A percentile compares a stretch with the other conserved stretches of the same genome.
Evolutionary conservation across 2,888 invertebrate genomes (phyloP).

Genomic region (Drosophila helvetica): DNA sequence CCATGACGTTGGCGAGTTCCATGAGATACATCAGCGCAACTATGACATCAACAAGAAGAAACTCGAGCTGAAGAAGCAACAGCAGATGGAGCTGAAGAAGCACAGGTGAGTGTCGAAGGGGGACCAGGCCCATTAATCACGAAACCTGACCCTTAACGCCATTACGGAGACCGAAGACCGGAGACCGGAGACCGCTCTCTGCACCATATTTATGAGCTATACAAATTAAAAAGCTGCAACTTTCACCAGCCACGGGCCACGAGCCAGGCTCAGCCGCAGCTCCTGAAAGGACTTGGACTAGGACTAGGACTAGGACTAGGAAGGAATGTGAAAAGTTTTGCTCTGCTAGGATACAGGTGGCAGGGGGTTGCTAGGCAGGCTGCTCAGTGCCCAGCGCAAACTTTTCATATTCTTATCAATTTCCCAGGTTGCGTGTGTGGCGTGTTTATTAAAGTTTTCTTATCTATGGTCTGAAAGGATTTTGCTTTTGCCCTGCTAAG

Average conservation of each 20-base stretch:
- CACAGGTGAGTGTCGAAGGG: slow-evolving; percentile 80
- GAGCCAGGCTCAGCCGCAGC: slow-evolving; percentile 30
- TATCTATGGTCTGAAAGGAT: slow-evolving; percentile 76
- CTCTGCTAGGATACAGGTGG: not conserved
- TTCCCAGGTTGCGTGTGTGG: slow-evolving; percentile 76
- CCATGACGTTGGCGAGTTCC: slow-evolving; percentile 81
- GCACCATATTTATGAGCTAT: slow-evolving; percentile 66
- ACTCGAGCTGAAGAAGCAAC: slow-evolving; percentile 75
- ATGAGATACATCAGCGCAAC: slow-evolving; percentile 82
- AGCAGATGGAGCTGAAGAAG: slow-evolving; percentile 79
- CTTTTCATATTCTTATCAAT: slow-evolving; percentile 77
- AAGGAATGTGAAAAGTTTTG: slow-evolving; percentile 46
- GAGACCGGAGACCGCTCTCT: slow-evolving; percentile 14
- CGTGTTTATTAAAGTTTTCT: slow-evolving; percentile 78
- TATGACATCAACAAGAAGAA: slow-evolving; percentile 84
- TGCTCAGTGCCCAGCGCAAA: slow-evolving; percentile 57
- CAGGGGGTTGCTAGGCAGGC: not conserved
- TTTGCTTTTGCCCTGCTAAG: slow-evolving; percentile 45
- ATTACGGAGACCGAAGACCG: slow-evolving; percentile 22
- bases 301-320: not conserved
- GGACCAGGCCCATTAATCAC: slow-evolving; percentile 52
- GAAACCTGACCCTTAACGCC: slow-evolving; percentile 7
- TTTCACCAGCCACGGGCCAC: slow-evolving; percentile 34
- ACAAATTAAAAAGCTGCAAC: slow-evolving; percentile 69
- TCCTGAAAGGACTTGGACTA: too few relatives aligned